These are phyloP conservation scores for Drosophila pectinifera DNA, from an alignment of 1,140 invertebrate genomes.

Conservation along the genomic window DNA sequence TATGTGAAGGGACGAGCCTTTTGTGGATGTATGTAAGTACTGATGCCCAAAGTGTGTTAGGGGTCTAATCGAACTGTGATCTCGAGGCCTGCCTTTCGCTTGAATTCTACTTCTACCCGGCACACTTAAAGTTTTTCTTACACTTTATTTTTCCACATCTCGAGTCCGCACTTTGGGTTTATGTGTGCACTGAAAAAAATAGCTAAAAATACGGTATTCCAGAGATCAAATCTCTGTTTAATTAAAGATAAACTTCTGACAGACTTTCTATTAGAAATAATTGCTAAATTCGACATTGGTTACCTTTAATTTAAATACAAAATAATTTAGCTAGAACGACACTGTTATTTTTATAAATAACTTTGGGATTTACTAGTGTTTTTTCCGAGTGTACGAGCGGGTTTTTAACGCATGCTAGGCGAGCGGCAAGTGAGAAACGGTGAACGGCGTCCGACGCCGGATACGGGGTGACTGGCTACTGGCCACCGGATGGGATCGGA, in stretches of 20 bases:
- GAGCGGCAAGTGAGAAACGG: constrained; percentile 15
- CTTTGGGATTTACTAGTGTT: neutral
- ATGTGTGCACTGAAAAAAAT: no score
- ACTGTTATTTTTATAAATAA: no score
- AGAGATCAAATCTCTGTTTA: no score
- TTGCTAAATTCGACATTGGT: neutral
- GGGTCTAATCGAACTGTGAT: constrained; percentile 27
- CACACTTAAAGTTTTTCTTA: constrained; percentile 9
- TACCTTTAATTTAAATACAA: neutral
- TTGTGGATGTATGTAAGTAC: constrained; percentile 19
- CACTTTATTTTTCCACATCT: neutral
- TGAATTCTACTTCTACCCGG: neutral
- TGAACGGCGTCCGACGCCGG: constrained; percentile 41
- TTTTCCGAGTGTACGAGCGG: constrained; percentile 8
- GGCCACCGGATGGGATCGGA: constrained; percentile 22
- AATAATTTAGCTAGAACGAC: neutral
- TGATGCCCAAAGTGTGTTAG: constrained; percentile 11
- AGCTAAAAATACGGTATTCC: no score
- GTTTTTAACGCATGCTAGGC: constrained; percentile 1
- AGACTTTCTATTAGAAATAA: constrained; percentile 1
- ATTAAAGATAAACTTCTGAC: neutral
- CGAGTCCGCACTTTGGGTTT: no score
- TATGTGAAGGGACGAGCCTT: constrained; percentile 18
- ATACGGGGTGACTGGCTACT: constrained; percentile 43
- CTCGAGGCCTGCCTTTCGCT: constrained; percentile 25